Evolutionary conservation across 2,797 vertebrate genomes (phyloP).

Genomic region (Anas bahamensis): DNA sequence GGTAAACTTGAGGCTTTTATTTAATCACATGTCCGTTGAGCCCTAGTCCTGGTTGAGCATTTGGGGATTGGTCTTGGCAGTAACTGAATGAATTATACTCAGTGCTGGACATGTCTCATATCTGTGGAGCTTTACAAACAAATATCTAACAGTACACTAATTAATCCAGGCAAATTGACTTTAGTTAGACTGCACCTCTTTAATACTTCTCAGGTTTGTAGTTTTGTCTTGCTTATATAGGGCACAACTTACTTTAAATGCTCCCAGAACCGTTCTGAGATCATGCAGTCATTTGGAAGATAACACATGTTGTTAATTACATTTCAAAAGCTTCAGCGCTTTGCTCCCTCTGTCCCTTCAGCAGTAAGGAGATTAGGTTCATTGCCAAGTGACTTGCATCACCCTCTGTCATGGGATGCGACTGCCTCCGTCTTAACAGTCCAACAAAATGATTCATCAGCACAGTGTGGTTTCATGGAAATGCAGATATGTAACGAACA

Average conservation of each 20-base stretch:
- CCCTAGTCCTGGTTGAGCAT: neutral
- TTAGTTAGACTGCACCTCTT: neutral
- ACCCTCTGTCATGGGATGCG: neutral
- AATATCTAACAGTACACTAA: neutral
- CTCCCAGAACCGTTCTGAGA: neutral
- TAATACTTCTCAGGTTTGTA: neutral
- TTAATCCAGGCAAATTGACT: neutral
- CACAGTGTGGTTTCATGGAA: neutral
- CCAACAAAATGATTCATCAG: neutral
- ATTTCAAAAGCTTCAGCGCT: neutral
- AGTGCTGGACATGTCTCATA: accelerated
- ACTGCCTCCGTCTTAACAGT: neutral
- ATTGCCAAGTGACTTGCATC: neutral
- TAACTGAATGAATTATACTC: neutral
- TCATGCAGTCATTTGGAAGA: neutral
- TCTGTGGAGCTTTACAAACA: neutral
- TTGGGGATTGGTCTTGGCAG: neutral
- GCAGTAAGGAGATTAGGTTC: neutral
- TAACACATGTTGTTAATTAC: neutral
- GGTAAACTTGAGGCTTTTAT: neutral
- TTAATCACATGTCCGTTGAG: neutral
- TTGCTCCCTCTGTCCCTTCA: neutral
- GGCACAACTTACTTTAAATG: neutral
- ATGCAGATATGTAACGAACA: neutral
- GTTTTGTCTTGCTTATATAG: neutral